Base-by-base conservation (phyloP, 2,113 vertebrate genomes). In the Scomber japonicus region DNA sequence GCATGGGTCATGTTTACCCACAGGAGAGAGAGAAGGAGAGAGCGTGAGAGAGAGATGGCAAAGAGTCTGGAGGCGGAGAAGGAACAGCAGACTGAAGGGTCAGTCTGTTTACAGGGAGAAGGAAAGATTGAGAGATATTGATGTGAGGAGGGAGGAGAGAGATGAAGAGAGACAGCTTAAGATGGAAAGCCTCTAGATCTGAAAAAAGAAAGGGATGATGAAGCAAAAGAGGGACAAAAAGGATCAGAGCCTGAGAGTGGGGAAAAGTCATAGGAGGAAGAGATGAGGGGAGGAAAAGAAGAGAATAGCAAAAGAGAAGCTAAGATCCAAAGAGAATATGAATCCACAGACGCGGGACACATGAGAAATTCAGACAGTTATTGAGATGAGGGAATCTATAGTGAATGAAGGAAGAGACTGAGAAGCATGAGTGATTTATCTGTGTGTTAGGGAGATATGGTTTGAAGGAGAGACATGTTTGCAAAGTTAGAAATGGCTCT, bases 1-100 rank as follows among this genome's bases (percentile, higher is more conserved):
- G 82, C 81, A 75, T 84, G 88, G 90, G 86, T 89, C 91, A 91
- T 88, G 83, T 89, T 91, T 91, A 92, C 84, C 87, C 90, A 90
- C 84, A 82, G 86, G 88, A 90, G 83, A 54, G 73, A 54, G 71
- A 80, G 53, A 15, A 14, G 50, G 66, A 70, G 71, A 82, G 53
- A 15, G 19, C 55, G 65, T 55, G 72, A 83, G 78, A 72, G 78
- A 76, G 83, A 81, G 61, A 79, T 12, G 75, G 75, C 17, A 4
- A n/a, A 40, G 81, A 67, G 72, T 75, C 83, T 60, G 75, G 53
- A 87, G 88, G 84, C 71, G 4, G 68, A 57, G 64, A 51, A 61
- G 78, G 56, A 78, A 85, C 82, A 85, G 90, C 75, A 71, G 74
- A 65, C 83, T 89, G 88, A 91, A 90, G 88, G 88, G 88, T 88